Evolutionary conservation across 2,113 vertebrate genomes (phyloP), one percentile per base, ranked within the genome.

Genomic region (Microtus richardsoni): DNA sequence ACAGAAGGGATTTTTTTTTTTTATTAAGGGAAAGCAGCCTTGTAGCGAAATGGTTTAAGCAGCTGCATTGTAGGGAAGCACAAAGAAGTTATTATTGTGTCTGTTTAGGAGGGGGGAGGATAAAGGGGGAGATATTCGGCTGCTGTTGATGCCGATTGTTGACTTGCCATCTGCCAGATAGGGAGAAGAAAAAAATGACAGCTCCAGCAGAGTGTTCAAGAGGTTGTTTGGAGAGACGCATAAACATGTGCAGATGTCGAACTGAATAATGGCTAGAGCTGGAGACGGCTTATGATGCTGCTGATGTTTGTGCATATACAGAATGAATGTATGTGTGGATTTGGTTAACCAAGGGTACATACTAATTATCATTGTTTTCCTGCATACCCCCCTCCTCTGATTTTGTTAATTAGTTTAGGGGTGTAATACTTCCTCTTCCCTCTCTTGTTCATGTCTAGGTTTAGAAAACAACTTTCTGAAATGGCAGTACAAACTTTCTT

Each of bases 131-230:
- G 98, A 98, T 99, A 98, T 97, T 99, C 98, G 98, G 99, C 99
- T 99, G 98, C 98, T 99, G 99, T 99, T 99, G 98, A 98, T 99
- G 98, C 98, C 98, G 98, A 99, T 99, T 99, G 99, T 99, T 99
- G 99, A 99, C 99, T 99, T 99, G 99, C 99, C 99, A 99, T 99
- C 99, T 99, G 99, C 99, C 99, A 99, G 99, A 99, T 99, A 99
- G 98, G 99, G 99, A 99, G 98, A 99, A 98, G 99, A 98, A 98
- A 98, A 99, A 98, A 99, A 98, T 99, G 98, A 98, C 99, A 99
- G 98, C 98, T 98, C 98, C 99, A 99, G 98, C 98, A 98, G 98
- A 98, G 99, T 98, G 98, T 99, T 99, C 98, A 98, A 98, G 98
- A 98, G 98, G 98, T 98, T 98, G 98, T 99, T 98, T 99, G 98